Evolutionary conservation across 2,888 invertebrate species (phyloP), one percentile per base, ranked within the genome.

Genomic region (Luffia ferchaultella): DNA sequence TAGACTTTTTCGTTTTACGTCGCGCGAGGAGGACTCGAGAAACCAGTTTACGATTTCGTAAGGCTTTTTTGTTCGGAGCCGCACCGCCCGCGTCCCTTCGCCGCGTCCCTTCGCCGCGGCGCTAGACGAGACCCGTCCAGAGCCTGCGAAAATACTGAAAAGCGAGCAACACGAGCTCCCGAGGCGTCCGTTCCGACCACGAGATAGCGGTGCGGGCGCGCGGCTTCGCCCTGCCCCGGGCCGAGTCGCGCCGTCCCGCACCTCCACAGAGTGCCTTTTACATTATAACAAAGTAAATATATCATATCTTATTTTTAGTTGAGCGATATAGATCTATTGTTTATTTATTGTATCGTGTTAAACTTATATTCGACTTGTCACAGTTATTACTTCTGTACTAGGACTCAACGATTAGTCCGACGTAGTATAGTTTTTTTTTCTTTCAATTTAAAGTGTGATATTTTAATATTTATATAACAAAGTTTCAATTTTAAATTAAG

Each of bases 391-490:
- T 76, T 79, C 76, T 77, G 75, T 79, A 79, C 75, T 78, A 80
- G 78, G 69, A 80, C 62, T 76, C 77, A 77, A 76, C 69, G 73
- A 70, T 73, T 77, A 77, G 76, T 77, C 78, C 73, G 73, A 76
- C 64, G 64, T 82, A 80, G 79, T 60, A 71, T 77, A 78, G 75
- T 73, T 76, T 54, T 51, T 48, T 77, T 72, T 75, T 67, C 67
- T 77, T 82, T 79, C 79, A 82, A 80, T 80, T 79, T 79, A 80
- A 82, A 79, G 83, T 82, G 83, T 83, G 83, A 83, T 83, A 83
- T 83, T 82, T 82, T 80, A 78, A 77, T 80, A 80, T 80, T 80
- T 79, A 80, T 80, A 76, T 79, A 79, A 79, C 73, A 80, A 79
- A 78, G 78, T 79, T 78, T 70, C 76, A 78, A 74, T 76, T 76